Conservation (phyloP, 2,113 vertebrate genomes). For the Galemys pyrenaicus region DNA sequence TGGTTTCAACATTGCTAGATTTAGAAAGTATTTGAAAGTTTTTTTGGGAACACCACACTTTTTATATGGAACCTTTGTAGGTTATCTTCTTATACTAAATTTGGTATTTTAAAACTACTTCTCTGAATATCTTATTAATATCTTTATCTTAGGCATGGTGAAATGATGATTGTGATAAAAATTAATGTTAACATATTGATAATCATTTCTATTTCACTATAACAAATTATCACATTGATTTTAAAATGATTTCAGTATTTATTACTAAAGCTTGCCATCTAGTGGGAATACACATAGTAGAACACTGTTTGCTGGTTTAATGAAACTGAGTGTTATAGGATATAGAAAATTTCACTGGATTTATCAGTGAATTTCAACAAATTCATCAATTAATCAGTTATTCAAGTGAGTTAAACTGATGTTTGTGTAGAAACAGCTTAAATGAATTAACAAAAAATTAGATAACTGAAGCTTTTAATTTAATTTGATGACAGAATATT, state of each 20-base stretch:
- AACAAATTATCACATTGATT: conserved; percentile 49
- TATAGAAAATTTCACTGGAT: background rate
- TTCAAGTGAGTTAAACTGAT: background rate
- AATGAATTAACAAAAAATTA: background rate
- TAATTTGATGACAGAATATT: background rate
- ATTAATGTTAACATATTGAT: conserved; percentile 65
- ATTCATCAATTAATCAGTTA: background rate
- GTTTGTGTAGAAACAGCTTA: background rate
- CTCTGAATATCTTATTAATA: conserved; percentile 60
- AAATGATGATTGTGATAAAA: conserved; percentile 75
- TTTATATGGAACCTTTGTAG: conserved; percentile 37
- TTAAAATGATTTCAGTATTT: conserved; percentile 66
- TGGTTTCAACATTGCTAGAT: background rate
- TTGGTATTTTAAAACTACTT: conserved; percentile 1
- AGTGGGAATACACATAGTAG: conserved; percentile 68
- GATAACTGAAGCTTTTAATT: too few species aligned
- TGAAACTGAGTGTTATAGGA: background rate
- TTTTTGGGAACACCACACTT: conserved; percentile 40
- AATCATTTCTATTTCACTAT: conserved; percentile 59
- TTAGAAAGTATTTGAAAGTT: conserved; percentile 47
- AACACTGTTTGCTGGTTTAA: background rate
- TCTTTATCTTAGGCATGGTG: conserved; percentile 73
- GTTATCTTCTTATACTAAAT: background rate
- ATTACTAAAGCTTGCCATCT: conserved; percentile 85
- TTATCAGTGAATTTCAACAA: conserved; percentile 22